These are phyloP conservation scores for Ivindomyrus marchei DNA, from an alignment of 2,113 vertebrate species.

Conservation along the genomic window DNA sequence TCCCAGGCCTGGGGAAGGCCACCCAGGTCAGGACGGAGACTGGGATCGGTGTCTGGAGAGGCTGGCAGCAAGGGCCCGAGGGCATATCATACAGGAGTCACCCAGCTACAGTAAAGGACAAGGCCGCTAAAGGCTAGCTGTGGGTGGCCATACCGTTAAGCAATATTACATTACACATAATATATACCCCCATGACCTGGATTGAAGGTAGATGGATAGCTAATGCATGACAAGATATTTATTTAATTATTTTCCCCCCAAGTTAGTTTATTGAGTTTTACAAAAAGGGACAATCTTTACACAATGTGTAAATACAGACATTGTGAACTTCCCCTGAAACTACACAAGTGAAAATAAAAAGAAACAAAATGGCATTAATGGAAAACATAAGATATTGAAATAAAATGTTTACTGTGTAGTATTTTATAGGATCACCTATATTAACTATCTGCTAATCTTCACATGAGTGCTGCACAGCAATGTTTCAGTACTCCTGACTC, in stretches of 20 bases:
- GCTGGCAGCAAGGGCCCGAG: neutral
- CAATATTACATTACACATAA: neutral
- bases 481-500: neutral
- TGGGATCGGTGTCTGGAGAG: neutral
- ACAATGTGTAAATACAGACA: neutral
- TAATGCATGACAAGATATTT: neutral
- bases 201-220: neutral
- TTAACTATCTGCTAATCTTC: neutral
- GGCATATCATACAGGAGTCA: neutral
- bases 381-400: neutral
- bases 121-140: neutral
- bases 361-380: neutral
- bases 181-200: neutral
- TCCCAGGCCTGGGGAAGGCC: neutral
- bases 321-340: neutral
- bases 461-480: neutral
- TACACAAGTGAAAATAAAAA: neutral
- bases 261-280: neutral
- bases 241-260: neutral
- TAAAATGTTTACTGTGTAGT: neutral
- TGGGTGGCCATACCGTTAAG: neutral
- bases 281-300: neutral
- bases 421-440: neutral
- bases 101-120: neutral
- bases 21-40: neutral